phyloP scores from a whole-genome alignment of 2,888 invertebrate species.

The Catocala sponsa region DNA sequence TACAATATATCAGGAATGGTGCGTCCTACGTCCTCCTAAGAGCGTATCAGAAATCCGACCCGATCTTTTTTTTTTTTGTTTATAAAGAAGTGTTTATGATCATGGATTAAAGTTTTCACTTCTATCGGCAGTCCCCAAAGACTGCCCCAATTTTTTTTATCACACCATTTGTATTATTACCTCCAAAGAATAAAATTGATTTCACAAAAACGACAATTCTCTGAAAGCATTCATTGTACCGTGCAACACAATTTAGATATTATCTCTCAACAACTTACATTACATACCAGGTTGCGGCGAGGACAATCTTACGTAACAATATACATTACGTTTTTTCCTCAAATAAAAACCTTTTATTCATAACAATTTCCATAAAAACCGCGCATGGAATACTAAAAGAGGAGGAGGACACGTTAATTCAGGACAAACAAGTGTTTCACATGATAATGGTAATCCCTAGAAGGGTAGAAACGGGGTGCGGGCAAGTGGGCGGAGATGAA shows the following conservation, averaged over 20 bases:
- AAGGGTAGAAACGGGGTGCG: slow-evolving; percentile 10
- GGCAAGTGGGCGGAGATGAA: slow-evolving; percentile 13
- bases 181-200: slow-evolving; percentile 10
- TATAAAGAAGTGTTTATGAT: too few relatives aligned
- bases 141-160: too few relatives aligned
- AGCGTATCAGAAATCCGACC: too few relatives aligned
- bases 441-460: slow-evolving; percentile 50
- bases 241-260: slow-evolving; percentile 19
- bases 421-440: slow-evolving; percentile 52
- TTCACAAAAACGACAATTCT: not conserved
- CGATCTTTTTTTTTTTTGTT: too few relatives aligned
- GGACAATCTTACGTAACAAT: slow-evolving; percentile 31
- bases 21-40: too few relatives aligned
- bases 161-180: slow-evolving; percentile 2
- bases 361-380: slow-evolving; percentile 47
- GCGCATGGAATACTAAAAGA: slow-evolving; percentile 37
- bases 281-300: slow-evolving; percentile 29
- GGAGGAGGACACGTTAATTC: slow-evolving; percentile 51
- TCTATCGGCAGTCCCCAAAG: too few relatives aligned
- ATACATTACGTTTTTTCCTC: slow-evolving; percentile 25
- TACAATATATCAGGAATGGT: too few relatives aligned
- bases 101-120: too few relatives aligned
- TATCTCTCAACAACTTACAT: slow-evolving; percentile 18
- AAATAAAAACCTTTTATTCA: slow-evolving; percentile 40
- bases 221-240: slow-evolving; percentile 33